Evolutionary conservation across 2,888 invertebrate genomes (phyloP).

Genomic region (Autographa pulchrina): DNA sequence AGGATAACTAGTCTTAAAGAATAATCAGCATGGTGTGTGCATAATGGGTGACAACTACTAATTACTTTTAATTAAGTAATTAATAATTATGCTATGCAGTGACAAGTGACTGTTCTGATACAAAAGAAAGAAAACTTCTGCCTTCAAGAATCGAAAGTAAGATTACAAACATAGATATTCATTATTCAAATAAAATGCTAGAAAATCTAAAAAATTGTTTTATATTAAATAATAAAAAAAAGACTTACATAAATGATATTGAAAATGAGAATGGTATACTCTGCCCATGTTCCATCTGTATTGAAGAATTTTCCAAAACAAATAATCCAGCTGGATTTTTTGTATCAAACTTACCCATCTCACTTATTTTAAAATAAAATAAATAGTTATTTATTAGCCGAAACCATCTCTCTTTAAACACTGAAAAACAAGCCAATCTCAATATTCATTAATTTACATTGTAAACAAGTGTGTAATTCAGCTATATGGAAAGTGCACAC

Average conservation of each 20-base stretch:
- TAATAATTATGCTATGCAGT: too few relatives aligned
- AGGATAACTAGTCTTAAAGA: background rate
- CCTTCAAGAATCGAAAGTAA: too few relatives aligned
- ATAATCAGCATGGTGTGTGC: background rate
- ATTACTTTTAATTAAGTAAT: too few relatives aligned
- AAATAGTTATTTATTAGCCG: conserved; percentile 93
- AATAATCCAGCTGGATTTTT: conserved; percentile 92
- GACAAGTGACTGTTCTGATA: too few relatives aligned
- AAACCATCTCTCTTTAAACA: conserved; percentile 94
- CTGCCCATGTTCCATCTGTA: conserved; percentile 91
- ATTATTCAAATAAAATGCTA: background rate
- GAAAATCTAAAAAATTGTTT: background rate
- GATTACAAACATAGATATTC: too few relatives aligned
- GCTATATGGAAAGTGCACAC: too few relatives aligned
- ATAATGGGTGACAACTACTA: background rate
- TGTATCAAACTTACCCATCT: conserved; percentile 90
- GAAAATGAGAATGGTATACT: conserved; percentile 93
- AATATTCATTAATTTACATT: background rate
- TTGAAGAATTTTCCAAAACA: conserved; percentile 93
- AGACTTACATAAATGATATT: conserved; percentile 90
- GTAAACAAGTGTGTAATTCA: background rate
- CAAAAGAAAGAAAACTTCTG: too few relatives aligned
- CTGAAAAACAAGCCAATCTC: conserved; percentile 79
- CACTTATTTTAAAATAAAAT: conserved; percentile 93
- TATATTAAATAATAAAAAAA: conserved; percentile 12